These are phyloP conservation scores for Polia nebulosa DNA, from an alignment of 2,888 invertebrate genomes.

Conservation along the genomic window DNA sequence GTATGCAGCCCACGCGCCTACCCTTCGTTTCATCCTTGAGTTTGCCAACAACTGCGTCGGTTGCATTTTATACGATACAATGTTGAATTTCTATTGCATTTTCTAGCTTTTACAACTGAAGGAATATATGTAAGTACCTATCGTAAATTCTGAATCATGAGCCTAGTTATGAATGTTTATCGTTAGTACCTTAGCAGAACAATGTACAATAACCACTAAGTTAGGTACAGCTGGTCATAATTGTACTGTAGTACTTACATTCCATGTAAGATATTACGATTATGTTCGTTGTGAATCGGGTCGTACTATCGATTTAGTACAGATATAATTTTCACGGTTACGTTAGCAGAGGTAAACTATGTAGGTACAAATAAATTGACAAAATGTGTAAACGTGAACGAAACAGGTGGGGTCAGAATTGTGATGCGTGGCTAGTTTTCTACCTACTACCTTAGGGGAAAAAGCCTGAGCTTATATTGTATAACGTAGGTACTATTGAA, in stretches of 20 bases:
- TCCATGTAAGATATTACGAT: slow-evolving; percentile 6
- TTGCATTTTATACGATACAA: slow-evolving; percentile 81
- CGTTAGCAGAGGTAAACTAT: background rate
- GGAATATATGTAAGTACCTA: no score
- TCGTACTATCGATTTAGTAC: slow-evolving; percentile 8
- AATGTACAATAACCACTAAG: slow-evolving; percentile 17
- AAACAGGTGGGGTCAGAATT: no score
- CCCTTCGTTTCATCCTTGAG: slow-evolving; percentile 76
- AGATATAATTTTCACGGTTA: slow-evolving; percentile 6
- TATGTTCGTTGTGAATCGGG: slow-evolving; percentile 7
- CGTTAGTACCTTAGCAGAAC: background rate
- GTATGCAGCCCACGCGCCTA: slow-evolving; percentile 81
- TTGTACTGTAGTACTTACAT: slow-evolving; percentile 8
- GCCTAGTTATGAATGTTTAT: background rate
- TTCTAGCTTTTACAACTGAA: slow-evolving; percentile 33
- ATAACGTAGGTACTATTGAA: background rate
- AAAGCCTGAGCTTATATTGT: no score
- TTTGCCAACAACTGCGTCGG: slow-evolving; percentile 78
- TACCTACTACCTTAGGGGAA: background rate
- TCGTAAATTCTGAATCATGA: slow-evolving; percentile 1
- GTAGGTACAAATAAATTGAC: background rate
- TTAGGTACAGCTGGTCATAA: slow-evolving; percentile 5
- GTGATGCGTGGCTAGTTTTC: background rate
- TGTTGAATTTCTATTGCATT: slow-evolving; percentile 48
- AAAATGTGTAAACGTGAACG: background rate